Conservation (phyloP, 2,797 vertebrate species). For the Danio choprae region DNA sequence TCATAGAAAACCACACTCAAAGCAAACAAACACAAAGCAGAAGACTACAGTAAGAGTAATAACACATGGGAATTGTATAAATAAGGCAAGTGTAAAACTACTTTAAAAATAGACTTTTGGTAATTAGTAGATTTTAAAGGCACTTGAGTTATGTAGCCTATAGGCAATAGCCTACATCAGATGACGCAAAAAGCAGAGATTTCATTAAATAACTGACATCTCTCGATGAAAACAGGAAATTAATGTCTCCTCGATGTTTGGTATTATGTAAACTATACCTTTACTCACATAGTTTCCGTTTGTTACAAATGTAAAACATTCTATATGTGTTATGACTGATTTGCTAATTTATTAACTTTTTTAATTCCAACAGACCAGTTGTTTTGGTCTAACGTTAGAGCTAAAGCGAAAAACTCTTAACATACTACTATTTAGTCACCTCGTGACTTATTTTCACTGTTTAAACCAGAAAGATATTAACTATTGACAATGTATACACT, state of each 20-base stretch:
- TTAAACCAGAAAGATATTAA: background rate
- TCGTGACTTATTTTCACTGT: background rate
- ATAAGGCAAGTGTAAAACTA: no score
- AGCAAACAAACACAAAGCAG: background rate
- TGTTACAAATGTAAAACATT: background rate
- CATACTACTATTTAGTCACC: background rate
- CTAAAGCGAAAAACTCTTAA: background rate
- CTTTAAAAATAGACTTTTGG: background rate
- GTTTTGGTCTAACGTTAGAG: no score
- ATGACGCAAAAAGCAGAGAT: background rate
- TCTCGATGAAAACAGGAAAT: background rate
- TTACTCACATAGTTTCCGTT: background rate
- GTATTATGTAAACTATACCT: background rate
- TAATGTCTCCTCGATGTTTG: background rate
- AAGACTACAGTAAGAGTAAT: background rate
- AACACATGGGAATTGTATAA: background rate
- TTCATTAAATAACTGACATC: background rate
- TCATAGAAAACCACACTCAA: background rate
- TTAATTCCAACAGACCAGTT: background rate
- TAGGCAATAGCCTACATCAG: background rate
- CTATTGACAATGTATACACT: background rate
- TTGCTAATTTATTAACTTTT: conserved; percentile 15
- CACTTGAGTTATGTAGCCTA: background rate
- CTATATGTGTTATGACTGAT: background rate
- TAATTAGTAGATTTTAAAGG: background rate